Evolutionary conservation across 2,888 invertebrate species (phyloP).

Genomic region (Drosophila subsilvestris): DNA sequence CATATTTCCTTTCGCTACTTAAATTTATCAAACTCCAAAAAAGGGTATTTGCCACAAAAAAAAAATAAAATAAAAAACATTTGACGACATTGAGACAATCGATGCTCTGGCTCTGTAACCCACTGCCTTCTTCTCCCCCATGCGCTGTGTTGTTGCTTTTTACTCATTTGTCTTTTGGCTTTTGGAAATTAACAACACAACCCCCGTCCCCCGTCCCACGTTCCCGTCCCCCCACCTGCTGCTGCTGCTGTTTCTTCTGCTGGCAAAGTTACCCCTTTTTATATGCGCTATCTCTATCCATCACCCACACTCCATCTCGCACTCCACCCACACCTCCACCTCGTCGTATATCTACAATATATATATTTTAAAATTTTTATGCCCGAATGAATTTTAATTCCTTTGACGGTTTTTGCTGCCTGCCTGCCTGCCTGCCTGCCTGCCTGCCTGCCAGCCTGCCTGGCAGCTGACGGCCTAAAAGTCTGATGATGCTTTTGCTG

Average conservation of each 20-base stretch:
- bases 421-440: background rate
- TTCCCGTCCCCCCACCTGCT: conserved; percentile 6
- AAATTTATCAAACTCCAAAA: conserved; percentile 9
- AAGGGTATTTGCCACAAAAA: conserved; percentile 8
- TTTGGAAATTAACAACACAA: conserved; percentile 74
- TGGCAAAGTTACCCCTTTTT: conserved; percentile 74
- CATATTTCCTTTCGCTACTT: no score
- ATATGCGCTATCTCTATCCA: conserved; percentile 42
- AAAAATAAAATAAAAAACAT: conserved; percentile 25
- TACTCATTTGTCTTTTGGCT: conserved; percentile 79
- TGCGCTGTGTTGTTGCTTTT: conserved; percentile 56
- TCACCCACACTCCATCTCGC: conserved; percentile 35
- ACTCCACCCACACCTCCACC: background rate
- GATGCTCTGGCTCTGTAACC: background rate
- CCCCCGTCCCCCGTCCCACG: no score
- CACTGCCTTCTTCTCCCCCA: background rate
- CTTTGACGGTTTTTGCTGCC: conserved; percentile 81
- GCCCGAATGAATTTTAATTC: conserved; percentile 84
- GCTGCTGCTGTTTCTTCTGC: background rate
- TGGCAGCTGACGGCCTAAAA: conserved; percentile 76
- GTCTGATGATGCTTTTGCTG: conserved; percentile 48
- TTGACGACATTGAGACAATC: conserved; percentile 66
- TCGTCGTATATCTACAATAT: conserved; percentile 36
- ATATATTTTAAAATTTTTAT: conserved; percentile 84
- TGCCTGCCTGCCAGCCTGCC: background rate